Evolutionary conservation across 2,797 vertebrate species (phyloP), one percentile per base, ranked within the genome.

Genomic region (Pterois miles): DNA sequence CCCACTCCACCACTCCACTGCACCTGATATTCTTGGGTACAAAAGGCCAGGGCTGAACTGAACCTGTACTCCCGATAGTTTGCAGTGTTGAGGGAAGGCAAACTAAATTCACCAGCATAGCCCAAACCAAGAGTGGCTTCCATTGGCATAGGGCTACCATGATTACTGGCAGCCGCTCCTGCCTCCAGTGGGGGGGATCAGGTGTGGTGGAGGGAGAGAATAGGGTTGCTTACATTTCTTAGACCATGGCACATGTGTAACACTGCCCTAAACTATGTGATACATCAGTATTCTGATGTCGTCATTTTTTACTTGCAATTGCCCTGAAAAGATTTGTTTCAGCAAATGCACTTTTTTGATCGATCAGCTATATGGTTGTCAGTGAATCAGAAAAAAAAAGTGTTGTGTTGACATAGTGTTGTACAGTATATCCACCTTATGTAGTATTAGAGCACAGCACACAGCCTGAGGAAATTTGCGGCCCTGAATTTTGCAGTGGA

Each of bases 131-230:
- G 29, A 25, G 31, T 16, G 53, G 11, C 40, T 38, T 59, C 67
- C 29, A 29, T 5, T n/a, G 22, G 13, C 52, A 67, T 66, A 20
- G 1, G 27, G 23, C 18, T 38, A 12, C 29, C 33, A 8, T 23
- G 0, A 27, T 60, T 58, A 65, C 58, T 59, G 57, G 76, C 60
- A 71, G 65, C 69, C 67, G 60, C 22, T 74, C 10, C 23, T 36
- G 38, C 1, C 16, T 71, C 20, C n/a, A 57, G 43, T 56, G 5
- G 13, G 8, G 54, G 16, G 27, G 66, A 43, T 33, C 67, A 71
- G 56, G 75, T 84, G 54, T 52, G n/a, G 7, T 40, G 50, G 6
- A 50, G n/a, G 31, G 22, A 58, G 72, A 16, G 7, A 20, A 75
- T 25, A 23, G 16, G 27, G 34, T 10, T 33, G 6, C n/a, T 11